Conservation (phyloP, 2,888 invertebrate genomes). For the Drosophila parthenogenetica region DNA sequence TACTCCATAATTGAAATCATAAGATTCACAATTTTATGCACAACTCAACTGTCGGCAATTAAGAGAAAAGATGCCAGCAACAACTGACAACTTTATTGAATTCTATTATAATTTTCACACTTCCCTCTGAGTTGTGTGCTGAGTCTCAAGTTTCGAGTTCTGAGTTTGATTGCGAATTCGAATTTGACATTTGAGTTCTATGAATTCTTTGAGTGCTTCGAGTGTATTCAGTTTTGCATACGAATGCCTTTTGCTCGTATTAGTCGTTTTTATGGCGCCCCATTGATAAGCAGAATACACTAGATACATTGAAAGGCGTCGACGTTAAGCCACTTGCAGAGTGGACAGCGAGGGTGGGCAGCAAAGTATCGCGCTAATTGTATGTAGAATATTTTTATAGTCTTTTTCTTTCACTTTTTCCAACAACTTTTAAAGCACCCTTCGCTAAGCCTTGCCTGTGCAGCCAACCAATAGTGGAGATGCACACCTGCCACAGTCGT, state of each 20-base stretch:
- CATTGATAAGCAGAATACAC: conserved; percentile 58
- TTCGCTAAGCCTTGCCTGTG: conserved; percentile 17
- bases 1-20: conserved; percentile 72
- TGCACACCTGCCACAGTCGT: conserved; percentile 49
- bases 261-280: conserved; percentile 64
- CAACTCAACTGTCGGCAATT: conserved; percentile 34
- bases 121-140: conserved; percentile 53
- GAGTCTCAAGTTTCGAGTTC: conserved; percentile 20
- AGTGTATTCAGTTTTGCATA: conserved; percentile 32
- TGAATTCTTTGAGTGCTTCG: not conserved
- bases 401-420: too few species aligned
- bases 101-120: conserved; percentile 79
- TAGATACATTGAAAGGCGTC: conserved; percentile 14
- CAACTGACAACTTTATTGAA: conserved; percentile 71
- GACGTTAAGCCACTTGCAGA: conserved; percentile 36
- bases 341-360: conserved; percentile 25
- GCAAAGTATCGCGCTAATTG: too few species aligned
- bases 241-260: conserved; percentile 65
- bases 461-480: conserved; percentile 33
- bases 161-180: conserved; percentile 2
- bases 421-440: not conserved
- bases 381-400: too few species aligned
- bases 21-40: conserved; percentile 70
- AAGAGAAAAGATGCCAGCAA: conserved; percentile 26
- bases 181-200: not conserved